Percentiles rank a stretch among this genome's conserved stretches.
phyloP scores from a whole-genome alignment of 2,113 vertebrate genomes.

The Ciconia maguari region DNA sequence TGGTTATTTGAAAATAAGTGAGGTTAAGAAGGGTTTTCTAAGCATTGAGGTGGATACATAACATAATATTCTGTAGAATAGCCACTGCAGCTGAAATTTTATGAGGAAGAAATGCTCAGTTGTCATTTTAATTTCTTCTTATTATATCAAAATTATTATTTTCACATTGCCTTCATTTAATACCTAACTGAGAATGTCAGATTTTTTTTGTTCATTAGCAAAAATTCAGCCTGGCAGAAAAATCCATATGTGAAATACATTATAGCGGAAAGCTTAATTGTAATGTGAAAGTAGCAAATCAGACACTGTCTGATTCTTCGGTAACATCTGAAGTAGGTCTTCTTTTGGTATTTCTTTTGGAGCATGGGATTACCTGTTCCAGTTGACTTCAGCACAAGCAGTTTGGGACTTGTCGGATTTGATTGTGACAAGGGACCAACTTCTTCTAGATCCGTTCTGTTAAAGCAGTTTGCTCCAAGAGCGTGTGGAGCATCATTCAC shows the following conservation, averaged over 20 bases:
- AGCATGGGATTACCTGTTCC: not conserved
- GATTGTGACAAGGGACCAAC: not conserved
- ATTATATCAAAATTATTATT: not conserved
- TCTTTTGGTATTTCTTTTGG: not conserved
- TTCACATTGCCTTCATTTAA: not conserved
- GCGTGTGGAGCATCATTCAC: accelerated
- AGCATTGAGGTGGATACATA: not conserved
- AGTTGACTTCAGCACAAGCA: not conserved
- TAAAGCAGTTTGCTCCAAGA: not conserved
- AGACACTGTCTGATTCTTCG: not conserved
- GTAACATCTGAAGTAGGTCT: not conserved
- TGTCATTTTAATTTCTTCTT: not conserved
- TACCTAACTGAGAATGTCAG: not conserved
- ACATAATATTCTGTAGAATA: not conserved
- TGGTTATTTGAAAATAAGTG: not conserved
- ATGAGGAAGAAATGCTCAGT: not conserved
- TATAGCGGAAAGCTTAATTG: not conserved
- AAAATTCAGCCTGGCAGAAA: not conserved
- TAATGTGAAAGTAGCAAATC: not conserved
- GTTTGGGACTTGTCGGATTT: not conserved
- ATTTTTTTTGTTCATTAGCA: not conserved
- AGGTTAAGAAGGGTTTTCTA: not conserved
- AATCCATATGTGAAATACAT: not conserved
- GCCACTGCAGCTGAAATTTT: not conserved
- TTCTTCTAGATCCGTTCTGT: not conserved